phyloP scores from a whole-genome alignment of 2,888 invertebrate genomes.

The Epistrophe grossulariae region DNA sequence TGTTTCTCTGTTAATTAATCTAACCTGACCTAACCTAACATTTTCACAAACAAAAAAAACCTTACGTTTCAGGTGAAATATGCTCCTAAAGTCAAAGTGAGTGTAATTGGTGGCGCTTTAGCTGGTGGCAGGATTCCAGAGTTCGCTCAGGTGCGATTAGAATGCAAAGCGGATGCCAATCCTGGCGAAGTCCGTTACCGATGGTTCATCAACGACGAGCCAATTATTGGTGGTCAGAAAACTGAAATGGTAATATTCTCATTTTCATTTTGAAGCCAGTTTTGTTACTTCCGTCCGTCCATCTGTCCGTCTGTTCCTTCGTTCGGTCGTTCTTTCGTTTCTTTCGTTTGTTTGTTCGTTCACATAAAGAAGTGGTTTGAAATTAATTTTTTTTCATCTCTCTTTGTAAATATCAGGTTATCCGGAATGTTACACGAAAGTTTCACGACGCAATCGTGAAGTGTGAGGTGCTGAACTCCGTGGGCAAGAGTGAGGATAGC shows the following conservation, averaged over 20 bases:
- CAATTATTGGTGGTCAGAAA: slow-evolving; percentile 91
- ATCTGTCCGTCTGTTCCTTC: neutral
- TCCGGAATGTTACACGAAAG: slow-evolving; percentile 92
- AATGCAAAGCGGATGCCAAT: slow-evolving; percentile 94
- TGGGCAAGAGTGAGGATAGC: slow-evolving; percentile 95
- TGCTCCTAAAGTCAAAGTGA: slow-evolving; percentile 93
- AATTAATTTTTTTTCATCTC: slow-evolving; percentile 33
- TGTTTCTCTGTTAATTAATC: slow-evolving; percentile 25
- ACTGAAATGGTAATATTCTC: slow-evolving; percentile 88
- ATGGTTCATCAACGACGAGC: slow-evolving; percentile 94
- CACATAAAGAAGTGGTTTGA: slow-evolving; percentile 14
- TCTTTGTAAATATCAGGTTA: slow-evolving; percentile 84
- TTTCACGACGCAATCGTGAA: slow-evolving; percentile 94
- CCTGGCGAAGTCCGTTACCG: slow-evolving; percentile 93
- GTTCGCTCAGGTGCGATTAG: slow-evolving; percentile 91
- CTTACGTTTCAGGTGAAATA: slow-evolving; percentile 90
- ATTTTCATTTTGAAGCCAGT: slow-evolving; percentile 19
- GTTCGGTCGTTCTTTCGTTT: too few relatives aligned
- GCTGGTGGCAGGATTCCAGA: slow-evolving; percentile 90
- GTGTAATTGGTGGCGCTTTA: slow-evolving; percentile 85
- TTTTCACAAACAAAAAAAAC: neutral
- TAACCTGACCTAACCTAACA: neutral
- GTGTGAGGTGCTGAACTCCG: slow-evolving; percentile 95
- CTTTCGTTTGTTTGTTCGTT: neutral
- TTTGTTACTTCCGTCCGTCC: slow-evolving; percentile 42